Conservation (phyloP, 2,113 vertebrate genomes). For the Oncorhynchus tshawytscha region DNA sequence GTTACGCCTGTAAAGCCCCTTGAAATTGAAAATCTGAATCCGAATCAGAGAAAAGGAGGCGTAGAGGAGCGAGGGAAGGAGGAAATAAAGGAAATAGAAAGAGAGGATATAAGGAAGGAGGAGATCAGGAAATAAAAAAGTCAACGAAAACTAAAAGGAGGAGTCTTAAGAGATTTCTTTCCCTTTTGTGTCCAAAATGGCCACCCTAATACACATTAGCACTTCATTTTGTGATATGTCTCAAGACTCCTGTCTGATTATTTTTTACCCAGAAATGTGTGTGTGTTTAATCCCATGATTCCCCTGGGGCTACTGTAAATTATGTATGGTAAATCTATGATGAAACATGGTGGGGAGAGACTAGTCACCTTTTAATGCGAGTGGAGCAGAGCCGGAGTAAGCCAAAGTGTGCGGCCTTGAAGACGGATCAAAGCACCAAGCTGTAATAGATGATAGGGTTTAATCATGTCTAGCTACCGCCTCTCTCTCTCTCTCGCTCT, state of each 20-base stretch:
- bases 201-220: conserved; percentile 16
- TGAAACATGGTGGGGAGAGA: conserved; percentile 55
- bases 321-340: conserved; percentile 59
- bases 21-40: conserved; percentile 53
- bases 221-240: conserved; percentile 26
- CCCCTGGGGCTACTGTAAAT: conserved; percentile 42
- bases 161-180: background rate
- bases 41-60: conserved; percentile 29
- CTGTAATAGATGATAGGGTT: conserved; percentile 64
- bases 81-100: background rate
- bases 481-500: background rate
- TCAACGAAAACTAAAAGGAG: background rate
- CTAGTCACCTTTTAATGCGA: conserved; percentile 47
- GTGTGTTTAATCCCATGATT: conserved; percentile 34
- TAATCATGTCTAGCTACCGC: conserved; percentile 57
- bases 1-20: conserved; percentile 56
- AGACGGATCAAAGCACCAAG: conserved; percentile 63
- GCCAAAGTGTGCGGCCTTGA: conserved; percentile 60
- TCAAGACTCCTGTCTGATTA: conserved; percentile 46
- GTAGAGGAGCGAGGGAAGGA: background rate
- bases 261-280: conserved; percentile 32
- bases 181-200: background rate
- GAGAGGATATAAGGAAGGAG: background rate
- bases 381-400: conserved; percentile 17
- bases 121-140: background rate